Evolutionary conservation across 2,113 vertebrate genomes (phyloP).

Genomic region (Aix galericulata): DNA sequence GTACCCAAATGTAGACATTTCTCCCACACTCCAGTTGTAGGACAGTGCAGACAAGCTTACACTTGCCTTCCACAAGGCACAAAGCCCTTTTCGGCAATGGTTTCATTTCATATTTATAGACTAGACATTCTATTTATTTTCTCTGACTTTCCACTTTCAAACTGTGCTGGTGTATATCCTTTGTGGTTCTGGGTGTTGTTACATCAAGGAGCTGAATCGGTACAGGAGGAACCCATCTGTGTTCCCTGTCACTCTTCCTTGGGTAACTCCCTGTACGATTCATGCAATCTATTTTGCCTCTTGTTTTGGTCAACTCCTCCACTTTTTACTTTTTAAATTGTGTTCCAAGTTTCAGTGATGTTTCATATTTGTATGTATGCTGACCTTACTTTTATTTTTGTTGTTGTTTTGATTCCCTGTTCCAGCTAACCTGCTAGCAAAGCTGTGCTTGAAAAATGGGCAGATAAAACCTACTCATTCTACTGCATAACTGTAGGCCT

Average conservation of each 20-base stretch:
- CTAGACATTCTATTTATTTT: background rate
- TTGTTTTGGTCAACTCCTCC: background rate
- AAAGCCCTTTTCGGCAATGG: background rate
- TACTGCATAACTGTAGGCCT: background rate
- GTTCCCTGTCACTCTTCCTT: background rate
- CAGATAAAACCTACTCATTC: background rate
- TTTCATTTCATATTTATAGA: background rate
- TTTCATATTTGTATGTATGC: background rate
- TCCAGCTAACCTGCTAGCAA: background rate
- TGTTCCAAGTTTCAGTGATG: background rate
- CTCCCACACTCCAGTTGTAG: background rate
- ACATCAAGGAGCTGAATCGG: accelerated
- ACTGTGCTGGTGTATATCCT: background rate
- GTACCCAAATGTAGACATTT: background rate
- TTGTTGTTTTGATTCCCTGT: background rate
- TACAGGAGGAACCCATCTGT: background rate
- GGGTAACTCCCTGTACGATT: background rate
- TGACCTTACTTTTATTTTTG: background rate
- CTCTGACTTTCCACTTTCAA: background rate
- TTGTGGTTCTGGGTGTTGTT: background rate
- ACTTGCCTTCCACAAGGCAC: background rate
- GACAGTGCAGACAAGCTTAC: background rate
- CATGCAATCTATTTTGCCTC: background rate
- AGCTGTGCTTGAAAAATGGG: background rate
- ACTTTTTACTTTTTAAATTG: background rate